Base-by-base conservation (phyloP, 2,888 invertebrate genomes). In the Dilophus febrilis region DNA sequence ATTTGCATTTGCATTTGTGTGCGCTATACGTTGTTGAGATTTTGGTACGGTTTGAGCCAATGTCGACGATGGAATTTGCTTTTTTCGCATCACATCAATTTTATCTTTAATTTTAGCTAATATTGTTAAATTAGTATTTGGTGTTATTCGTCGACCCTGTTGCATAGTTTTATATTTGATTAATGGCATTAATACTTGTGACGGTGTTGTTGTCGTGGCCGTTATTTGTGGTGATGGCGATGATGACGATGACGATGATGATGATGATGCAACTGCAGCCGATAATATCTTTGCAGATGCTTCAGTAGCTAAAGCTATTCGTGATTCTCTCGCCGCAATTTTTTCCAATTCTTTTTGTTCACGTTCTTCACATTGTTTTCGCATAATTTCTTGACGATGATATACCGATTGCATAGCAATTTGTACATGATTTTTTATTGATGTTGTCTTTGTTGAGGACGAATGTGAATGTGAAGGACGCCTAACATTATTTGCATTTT, bases 111-210 rank as follows among this genome's bases (percentile, higher is more conserved):
- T 77, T 52, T 71, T 66, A 46, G 81, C 67, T 43, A 83, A 64
- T 18, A 76, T 74, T 48, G 74, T 67, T 22, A 80, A 79, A 61
- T 85, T 84, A 40, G 80, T 75, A 36, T 82, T 84, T 50, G 84
- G 83, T 18, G 84, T 77, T 48, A 86, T 84, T 14, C 47, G 46
- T 41, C 80, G 68, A n/a, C n/a, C n/a, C n/a, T n/a, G n/a, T n/a
- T 42, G 72, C 19, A 3, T 18, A 27, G 11, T 26, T 26, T 14
- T 11, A 11, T n/a, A n/a, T n/a, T n/a, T n/a, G n/a, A n/a, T n/a
- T n/a, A n/a, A n/a, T n/a, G n/a, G n/a, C n/a, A n/a, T n/a, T n/a
- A n/a, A n/a, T 14, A 16, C 31, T n/a, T 10, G 16, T 19, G 39
- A 12, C 13, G 16, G 10, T 28, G 26, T 27, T 13, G 35, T 22